Evolutionary conservation across 2,113 vertebrate genomes (phyloP).

Genomic region (Nesogale talazaci): DNA sequence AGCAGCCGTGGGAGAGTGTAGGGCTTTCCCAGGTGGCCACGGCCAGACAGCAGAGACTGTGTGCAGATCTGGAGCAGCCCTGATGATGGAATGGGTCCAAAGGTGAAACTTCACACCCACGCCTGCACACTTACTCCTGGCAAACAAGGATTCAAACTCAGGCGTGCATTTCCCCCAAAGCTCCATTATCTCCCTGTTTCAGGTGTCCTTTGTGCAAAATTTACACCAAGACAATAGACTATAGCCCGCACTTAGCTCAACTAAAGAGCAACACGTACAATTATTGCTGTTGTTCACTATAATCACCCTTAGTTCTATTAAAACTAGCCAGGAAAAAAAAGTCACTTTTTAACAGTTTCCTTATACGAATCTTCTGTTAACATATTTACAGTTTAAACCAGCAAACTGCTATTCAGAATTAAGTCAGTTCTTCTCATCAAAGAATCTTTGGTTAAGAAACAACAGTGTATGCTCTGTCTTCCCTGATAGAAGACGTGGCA

Average conservation of each 20-base stretch:
- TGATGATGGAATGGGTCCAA: background rate
- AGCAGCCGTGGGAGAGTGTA: background rate
- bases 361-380: background rate
- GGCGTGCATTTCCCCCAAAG: background rate
- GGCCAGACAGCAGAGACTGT: background rate
- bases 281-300: rapidly evolving
- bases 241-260: background rate
- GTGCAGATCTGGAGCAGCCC: background rate
- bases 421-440: background rate
- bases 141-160: background rate
- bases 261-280: background rate
- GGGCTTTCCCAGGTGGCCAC: background rate
- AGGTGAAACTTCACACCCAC: background rate
- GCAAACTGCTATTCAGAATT: slow-evolving; percentile 25
- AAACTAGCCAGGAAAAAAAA: slow-evolving; percentile 16
- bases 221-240: too few species aligned
- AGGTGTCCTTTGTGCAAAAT: background rate
- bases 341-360: background rate
- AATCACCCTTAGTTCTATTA: background rate
- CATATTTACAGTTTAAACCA: background rate
- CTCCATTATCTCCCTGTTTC: background rate
- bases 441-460: slow-evolving; percentile 43
- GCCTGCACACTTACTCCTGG: background rate
- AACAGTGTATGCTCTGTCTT: slow-evolving; percentile 65
- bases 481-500: background rate